Evolutionary conservation across 1,140 invertebrate genomes (phyloP), one percentile per base, ranked within the genome.

Genomic region (Sycophila sp.): DNA sequence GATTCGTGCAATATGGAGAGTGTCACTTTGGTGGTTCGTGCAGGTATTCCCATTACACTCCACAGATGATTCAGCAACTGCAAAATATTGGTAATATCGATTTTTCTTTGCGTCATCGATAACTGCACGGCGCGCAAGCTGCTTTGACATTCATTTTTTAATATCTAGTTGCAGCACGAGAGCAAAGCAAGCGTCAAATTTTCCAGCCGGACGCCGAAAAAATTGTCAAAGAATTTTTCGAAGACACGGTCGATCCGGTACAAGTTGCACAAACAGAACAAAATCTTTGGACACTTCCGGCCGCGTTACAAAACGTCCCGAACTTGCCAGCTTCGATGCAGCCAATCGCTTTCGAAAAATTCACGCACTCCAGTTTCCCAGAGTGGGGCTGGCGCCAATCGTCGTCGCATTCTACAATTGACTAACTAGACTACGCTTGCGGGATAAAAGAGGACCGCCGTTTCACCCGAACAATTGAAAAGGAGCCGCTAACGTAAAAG

Each of bases 41-140:
- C 71, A 87, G 87, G 78, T 92, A 88, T 76, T 90, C 90, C 5
- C 91, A 92, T 80, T 91, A 90, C 65, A 87, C 86, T 10, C 84
- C 79, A 40, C 82, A 87, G 45, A 83, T 90, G 81, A 80, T 92
- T 32, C 85, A 87, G 78, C 76, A 86, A 55, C 76, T 92, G 15
- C 84, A 86, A 77, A 77, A 84, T 71, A 80, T 88, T 76, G 87
- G 90, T 91, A 87, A 83, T 58, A 72, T n/a, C n/a, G n/a, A n/a
- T n/a, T n/a, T n/a, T n/a, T n/a, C n/a, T n/a, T n/a, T n/a, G n/a
- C n/a, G n/a, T n/a, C n/a, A n/a, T n/a, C n/a, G n/a, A n/a, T n/a
- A n/a, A n/a, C n/a, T n/a, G n/a, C n/a, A n/a, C n/a, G n/a, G n/a
- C n/a, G n/a, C n/a, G n/a, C n/a, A n/a, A n/a, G n/a, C n/a, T n/a